phyloP scores from a whole-genome alignment of 2,113 vertebrate genomes.

The Oreocharis arfaki region DNA sequence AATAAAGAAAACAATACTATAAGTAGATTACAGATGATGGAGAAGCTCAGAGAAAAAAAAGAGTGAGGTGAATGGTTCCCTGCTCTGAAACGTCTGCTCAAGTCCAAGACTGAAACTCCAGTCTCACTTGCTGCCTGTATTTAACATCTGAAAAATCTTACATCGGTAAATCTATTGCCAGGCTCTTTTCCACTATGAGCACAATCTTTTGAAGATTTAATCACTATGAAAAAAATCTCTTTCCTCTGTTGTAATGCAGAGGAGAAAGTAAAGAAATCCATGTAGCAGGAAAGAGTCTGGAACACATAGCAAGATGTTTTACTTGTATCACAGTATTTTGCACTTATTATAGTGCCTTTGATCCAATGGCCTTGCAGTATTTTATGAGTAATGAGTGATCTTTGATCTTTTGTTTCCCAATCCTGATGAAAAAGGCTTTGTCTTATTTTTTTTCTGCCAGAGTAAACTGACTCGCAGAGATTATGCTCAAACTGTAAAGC shows the following conservation, averaged over 20 bases:
- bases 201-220: neutral
- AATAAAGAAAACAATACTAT: neutral
- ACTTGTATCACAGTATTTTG: neutral
- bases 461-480: neutral
- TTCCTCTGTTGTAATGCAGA: neutral
- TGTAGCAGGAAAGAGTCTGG: neutral
- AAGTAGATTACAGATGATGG: neutral
- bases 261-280: neutral
- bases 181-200: neutral
- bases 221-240: neutral
- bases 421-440: neutral
- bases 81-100: neutral
- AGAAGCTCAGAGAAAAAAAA: neutral
- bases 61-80: neutral
- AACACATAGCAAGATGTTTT: neutral
- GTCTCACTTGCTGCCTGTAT: neutral
- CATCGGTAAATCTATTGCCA: neutral
- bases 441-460: neutral
- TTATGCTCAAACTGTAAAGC: neutral
- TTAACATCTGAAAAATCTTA: neutral
- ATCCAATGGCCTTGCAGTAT: neutral
- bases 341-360: neutral
- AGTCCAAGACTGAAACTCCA: neutral
- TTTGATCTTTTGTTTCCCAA: neutral
- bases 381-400: neutral